A percentile compares a stretch with the other conserved stretches of the same genome.
These are phyloP conservation scores for Perithous albicinctus DNA, from an alignment of 2,888 invertebrate species.

Conservation along the genomic window DNA sequence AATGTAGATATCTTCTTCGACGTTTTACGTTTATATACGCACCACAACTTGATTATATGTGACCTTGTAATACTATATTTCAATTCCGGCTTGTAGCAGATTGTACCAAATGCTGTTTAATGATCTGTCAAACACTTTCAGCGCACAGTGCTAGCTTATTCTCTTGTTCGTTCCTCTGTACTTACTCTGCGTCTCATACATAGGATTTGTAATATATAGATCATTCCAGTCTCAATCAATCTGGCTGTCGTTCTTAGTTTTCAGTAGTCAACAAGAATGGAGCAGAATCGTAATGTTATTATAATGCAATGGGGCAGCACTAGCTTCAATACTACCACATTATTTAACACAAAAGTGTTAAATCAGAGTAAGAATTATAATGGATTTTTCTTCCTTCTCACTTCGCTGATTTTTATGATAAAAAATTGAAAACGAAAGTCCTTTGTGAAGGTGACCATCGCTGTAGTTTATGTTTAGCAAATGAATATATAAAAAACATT, in stretches of 20 bases:
- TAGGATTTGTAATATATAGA: neutral
- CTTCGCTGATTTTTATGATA: too few species aligned
- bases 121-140: conserved; percentile 15
- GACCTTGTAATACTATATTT: conserved; percentile 32
- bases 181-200: neutral
- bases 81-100: conserved; percentile 41
- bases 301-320: neutral
- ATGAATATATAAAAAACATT: too few species aligned
- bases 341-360: neutral
- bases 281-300: neutral
- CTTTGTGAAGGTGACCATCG: too few species aligned
- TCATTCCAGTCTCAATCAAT: neutral
- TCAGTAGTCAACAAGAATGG: too few species aligned
- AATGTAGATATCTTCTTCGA: neutral
- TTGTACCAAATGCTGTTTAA: conserved; percentile 55
- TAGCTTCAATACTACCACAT: neutral
- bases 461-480: too few species aligned
- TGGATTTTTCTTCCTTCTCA: too few species aligned
- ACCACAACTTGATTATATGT: neutral
- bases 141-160: conserved; percentile 18
- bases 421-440: too few species aligned
- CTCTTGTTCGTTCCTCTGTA: conserved; percentile 35
- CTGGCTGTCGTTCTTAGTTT: neutral
- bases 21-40: conserved; percentile 15
- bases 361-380: neutral